Percentiles rank a stretch among this genome's conserved stretches.
Evolutionary conservation across 2,113 vertebrate genomes (phyloP).

Genomic region (Anas platyrhynchos): DNA sequence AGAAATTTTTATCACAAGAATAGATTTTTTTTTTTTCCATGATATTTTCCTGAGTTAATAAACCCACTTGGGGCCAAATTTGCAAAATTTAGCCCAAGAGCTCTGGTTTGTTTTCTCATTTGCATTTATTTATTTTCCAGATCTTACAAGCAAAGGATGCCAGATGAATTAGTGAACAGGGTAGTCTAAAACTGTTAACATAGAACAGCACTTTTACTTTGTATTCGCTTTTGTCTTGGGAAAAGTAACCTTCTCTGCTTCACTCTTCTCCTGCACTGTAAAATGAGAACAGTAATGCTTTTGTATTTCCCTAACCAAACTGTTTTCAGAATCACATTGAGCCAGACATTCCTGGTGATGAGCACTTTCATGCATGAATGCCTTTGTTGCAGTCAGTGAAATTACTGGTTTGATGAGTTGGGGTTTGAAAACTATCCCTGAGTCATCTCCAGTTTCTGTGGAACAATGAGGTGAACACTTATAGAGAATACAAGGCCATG

Average conservation of each 20-base stretch:
- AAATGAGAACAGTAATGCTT: neutral
- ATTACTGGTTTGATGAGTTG: neutral
- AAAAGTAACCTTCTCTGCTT: neutral
- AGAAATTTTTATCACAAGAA: neutral
- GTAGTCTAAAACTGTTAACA: neutral
- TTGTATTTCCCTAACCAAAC: neutral
- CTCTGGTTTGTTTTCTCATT: neutral
- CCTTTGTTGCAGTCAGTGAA: neutral
- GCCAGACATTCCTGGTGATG: neutral
- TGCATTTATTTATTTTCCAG: conserved; percentile 11
- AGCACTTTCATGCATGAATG: neutral
- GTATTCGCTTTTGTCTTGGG: neutral
- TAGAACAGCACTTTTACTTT: neutral
- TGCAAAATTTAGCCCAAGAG: neutral
- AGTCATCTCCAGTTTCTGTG: neutral
- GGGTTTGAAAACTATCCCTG: neutral
- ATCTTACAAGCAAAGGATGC: neutral
- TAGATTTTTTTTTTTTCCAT: neutral
- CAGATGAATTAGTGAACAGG: neutral
- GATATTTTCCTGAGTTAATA: neutral
- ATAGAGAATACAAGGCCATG: neutral
- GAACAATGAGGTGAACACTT: neutral
- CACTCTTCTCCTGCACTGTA: neutral
- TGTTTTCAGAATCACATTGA: neutral
- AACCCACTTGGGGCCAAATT: neutral